A percentile compares a stretch with the other conserved stretches of the same genome.
These are phyloP conservation scores for Ciconia boyciana DNA, from an alignment of 2,113 vertebrate species.

Conservation along the genomic window DNA sequence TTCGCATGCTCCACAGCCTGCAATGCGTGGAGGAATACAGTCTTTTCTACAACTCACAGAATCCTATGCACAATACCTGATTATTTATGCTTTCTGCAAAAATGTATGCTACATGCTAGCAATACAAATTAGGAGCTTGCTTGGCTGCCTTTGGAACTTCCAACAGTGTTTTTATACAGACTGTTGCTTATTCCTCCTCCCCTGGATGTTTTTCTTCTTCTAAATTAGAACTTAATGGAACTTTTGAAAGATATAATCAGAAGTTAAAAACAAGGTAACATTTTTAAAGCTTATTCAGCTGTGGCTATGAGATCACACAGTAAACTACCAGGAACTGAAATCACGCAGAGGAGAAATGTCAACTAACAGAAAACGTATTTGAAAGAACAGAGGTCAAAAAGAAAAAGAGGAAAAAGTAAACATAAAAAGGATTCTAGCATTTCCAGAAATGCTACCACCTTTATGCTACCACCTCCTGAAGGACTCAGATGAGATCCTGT, in stretches of 20 bases:
- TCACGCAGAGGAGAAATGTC: conserved; percentile 1
- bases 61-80: neutral
- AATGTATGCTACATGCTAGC: neutral
- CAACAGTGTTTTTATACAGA: neutral
- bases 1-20: neutral
- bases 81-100: neutral
- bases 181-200: neutral
- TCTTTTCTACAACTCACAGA: neutral
- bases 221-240: conserved; percentile 4
- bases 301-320: conserved; percentile 2
- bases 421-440: neutral
- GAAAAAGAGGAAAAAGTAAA: neutral
- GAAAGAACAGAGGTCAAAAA: neutral
- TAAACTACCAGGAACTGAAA: conserved; percentile 37
- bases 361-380: neutral
- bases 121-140: neutral
- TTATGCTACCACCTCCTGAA: neutral
- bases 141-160: neutral
- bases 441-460: neutral
- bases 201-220: neutral
- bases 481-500: neutral
- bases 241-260: conserved; percentile 7
- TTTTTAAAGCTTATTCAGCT: conserved; percentile 46
- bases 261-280: neutral
- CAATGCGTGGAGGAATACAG: accelerated